Evolutionary conservation across 2,797 vertebrate genomes (phyloP).

Genomic region (Sebastes steindachneri): DNA sequence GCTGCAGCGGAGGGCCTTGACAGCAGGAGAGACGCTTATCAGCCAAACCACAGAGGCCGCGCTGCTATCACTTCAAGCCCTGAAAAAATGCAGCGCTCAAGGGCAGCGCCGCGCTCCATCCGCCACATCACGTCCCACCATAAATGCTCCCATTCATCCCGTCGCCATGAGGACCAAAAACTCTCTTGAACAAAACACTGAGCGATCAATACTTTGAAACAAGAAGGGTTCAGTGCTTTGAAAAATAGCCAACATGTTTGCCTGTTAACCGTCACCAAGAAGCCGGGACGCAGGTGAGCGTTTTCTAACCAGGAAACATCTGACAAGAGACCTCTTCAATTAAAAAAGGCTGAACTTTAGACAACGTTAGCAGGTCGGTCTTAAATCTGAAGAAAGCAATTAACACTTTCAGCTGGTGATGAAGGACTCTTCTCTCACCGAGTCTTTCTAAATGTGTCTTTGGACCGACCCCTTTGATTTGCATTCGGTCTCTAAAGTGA

Average conservation of each 20-base stretch:
- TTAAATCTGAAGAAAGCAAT: neutral
- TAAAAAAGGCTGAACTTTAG: neutral
- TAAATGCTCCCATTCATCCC: slow-evolving; percentile 53
- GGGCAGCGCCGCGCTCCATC: slow-evolving; percentile 38
- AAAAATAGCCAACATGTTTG: neutral
- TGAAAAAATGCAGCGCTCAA: slow-evolving; percentile 36
- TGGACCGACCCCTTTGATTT: neutral
- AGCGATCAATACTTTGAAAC: slow-evolving; percentile 1
- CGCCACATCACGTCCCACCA: neutral
- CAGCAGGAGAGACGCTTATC: slow-evolving; percentile 62
- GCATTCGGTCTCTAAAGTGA: neutral
- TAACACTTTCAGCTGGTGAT: neutral
- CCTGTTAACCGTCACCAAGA: neutral
- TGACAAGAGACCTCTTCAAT: neutral
- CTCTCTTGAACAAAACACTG: neutral
- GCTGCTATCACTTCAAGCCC: slow-evolving; percentile 35
- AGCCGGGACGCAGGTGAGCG: neutral
- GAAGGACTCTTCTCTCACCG: too few relatives aligned
- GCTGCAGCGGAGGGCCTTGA: slow-evolving; percentile 54
- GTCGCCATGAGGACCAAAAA: slow-evolving; percentile 20
- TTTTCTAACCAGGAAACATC: neutral
- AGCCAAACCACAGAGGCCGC: slow-evolving; percentile 37
- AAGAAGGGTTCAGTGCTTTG: neutral
- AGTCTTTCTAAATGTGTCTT: neutral
- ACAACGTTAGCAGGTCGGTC: neutral